Conservation (phyloP, 2,888 invertebrate species). For the Lasioglossum zephyrum region DNA sequence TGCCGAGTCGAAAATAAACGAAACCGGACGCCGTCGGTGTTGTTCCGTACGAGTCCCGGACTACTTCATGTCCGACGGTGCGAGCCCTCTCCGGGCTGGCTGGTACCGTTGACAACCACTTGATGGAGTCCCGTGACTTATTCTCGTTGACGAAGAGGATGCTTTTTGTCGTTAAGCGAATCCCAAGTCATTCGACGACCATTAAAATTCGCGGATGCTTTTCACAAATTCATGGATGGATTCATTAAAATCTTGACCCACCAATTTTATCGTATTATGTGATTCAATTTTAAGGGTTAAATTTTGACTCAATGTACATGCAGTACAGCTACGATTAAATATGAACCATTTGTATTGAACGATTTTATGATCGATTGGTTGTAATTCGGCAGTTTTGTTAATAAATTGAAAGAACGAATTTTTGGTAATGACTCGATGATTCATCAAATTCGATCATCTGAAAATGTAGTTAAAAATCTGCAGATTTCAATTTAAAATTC, state of each 20-base stretch:
- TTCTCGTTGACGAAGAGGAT: not conserved
- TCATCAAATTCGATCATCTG: not conserved
- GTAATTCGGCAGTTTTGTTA: not conserved
- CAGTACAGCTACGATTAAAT: not conserved
- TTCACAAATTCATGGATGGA: not conserved
- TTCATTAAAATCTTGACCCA: not conserved
- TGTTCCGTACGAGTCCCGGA: conserved; percentile 16
- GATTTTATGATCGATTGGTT: not conserved
- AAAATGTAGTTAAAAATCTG: too few species aligned
- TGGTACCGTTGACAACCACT: conserved; percentile 55
- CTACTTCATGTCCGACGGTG: conserved; percentile 46
- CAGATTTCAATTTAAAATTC: too few species aligned
- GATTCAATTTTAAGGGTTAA: not conserved
- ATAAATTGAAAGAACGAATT: not conserved
- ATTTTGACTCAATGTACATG: not conserved
- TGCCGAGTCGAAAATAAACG: conserved; percentile 53
- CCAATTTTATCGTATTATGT: not conserved
- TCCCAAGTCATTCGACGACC: not conserved
- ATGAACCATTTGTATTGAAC: too few species aligned
- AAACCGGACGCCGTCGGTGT: conserved; percentile 40
- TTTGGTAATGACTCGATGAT: not conserved
- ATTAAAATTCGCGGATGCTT: not conserved
- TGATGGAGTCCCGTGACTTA: conserved; percentile 30
- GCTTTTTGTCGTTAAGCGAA: not conserved
- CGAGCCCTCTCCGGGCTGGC: conserved; percentile 16